Evolutionary conservation across 2,113 vertebrate genomes (phyloP), one percentile per base, ranked within the genome.

Genomic region (Sander lucioperca): DNA sequence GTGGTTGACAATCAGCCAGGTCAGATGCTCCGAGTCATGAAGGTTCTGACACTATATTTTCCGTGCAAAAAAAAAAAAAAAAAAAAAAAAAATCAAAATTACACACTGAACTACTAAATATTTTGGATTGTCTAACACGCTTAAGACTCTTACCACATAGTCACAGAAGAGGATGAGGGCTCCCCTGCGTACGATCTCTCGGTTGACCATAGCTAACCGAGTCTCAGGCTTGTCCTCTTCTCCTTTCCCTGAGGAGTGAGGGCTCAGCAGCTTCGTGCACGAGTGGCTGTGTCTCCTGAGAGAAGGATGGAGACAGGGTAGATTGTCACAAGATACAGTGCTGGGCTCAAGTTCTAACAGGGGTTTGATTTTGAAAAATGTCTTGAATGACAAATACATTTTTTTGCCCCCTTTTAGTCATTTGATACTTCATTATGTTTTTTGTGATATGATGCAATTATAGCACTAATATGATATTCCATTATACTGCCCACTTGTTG

Each of bases 1-100:
- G 1, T 99, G 98, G 86, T 99, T 99, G 66, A 99, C 97, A 27
- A 98, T 97, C 81, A 99, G 95, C 98, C 98, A 99, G 0, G 98
- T 98, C 53, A 99, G 90, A 92, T 99, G 98, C 83, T 99, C 98
- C 0, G 98, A 99, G 85, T 99, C 98, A 9, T 99, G 97, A 12
- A 99, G 96, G 89, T 99, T 99, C 95, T 99, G 98, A 93, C 98
- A 99, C 98, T 99, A 23, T 15, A 23, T 15, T 15, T 25, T 10
- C n/a, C 18, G 18, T n/a, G 69, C 33, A 2, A 50, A 64, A 30
- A n/a, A n/a, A n/a, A n/a, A n/a, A n/a, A n/a, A n/a, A n/a, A n/a
- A n/a, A n/a, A n/a, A n/a, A n/a, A n/a, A n/a, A n/a, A n/a, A 67
- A 65, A 66, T 12, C 2, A 3, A 54, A 59, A 18, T n/a, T 2